These are phyloP conservation scores for Eucera pruinosa DNA, from an alignment of 2,888 invertebrate genomes.

Conservation along the genomic window DNA sequence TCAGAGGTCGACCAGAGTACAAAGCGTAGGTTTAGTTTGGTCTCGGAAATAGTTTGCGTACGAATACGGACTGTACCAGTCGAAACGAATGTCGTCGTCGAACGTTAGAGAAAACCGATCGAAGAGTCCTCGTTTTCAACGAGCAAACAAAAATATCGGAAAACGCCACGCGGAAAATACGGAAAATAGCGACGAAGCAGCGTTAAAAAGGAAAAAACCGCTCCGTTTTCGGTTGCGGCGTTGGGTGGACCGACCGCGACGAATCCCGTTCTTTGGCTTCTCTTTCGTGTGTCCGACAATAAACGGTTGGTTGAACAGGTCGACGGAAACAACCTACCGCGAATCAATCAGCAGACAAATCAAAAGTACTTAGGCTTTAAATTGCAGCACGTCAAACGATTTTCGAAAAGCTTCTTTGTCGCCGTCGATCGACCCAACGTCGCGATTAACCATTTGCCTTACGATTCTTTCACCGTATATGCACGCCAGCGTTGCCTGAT, in stretches of 20 bases:
- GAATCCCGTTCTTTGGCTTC: constrained; percentile 38
- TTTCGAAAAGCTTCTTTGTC: constrained; percentile 4
- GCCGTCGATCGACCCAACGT: constrained; percentile 36
- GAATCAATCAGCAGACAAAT: constrained; percentile 59
- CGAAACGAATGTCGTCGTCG: constrained; percentile 61
- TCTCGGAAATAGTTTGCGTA: constrained; percentile 77
- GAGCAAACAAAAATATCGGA: constrained; percentile 1
- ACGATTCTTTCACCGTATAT: no score
- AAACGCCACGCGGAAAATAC: not conserved
- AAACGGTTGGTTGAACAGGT: constrained; percentile 18
- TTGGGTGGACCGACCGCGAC: constrained; percentile 36
- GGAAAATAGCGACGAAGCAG: not conserved
- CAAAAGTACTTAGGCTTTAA: constrained; percentile 53
- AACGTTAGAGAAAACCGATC: constrained; percentile 47
- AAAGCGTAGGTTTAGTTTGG: constrained; percentile 82
- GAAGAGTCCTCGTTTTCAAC: constrained; percentile 1
- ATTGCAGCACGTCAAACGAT: constrained; percentile 19
- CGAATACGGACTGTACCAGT: constrained; percentile 39
- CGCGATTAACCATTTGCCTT: no score
- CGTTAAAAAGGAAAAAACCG: not conserved
- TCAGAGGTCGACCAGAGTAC: constrained; percentile 81
- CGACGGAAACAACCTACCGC: constrained; percentile 5
- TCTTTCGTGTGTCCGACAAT: constrained; percentile 58
- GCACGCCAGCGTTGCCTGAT: no score
- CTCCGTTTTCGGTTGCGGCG: constrained; percentile 31